Base-by-base conservation (phyloP, 2,113 vertebrate species). In the Mellivora capensis region DNA sequence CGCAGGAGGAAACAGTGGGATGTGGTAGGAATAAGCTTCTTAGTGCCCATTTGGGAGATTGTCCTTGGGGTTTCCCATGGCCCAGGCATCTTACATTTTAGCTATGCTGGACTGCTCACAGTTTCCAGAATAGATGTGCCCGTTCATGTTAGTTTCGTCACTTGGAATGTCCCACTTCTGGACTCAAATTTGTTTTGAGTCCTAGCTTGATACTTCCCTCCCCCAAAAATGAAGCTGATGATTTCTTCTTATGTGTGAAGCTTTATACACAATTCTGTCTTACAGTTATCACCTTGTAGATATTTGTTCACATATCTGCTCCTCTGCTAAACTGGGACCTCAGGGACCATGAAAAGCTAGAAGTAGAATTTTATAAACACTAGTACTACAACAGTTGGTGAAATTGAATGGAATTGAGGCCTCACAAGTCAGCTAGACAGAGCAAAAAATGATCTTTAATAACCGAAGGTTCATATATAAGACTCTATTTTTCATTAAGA, bases 401-500 rank as follows among this genome's bases (percentile, higher is more conserved):
- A 95, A 88, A 88, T 42, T 79, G 17, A 95, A 88, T 79, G 39
- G 52, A 91, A 90, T 17, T 17, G 7, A 91, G 27, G 1, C 29
- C 62, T 94, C 44, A 77, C 12, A 37, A 88, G 39, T 95, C 67
- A 85, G 10, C 49, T 54, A 25, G 52, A 49, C 47, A 94, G 82
- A 93, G 29, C 11, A 76, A 92, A 90, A 95, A 52, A 44, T 44
- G 0, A 72, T 54, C 64, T 94, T 93, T 79, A 42, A 49, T 81
- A 71, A 88, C 15, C 61, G 62, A 61, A 96, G 37, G 5, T 67
- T 95, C 57, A 54, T 87, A 34, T 59, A 25, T 80, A 87, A 96
- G 23, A 57, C 17, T 86, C 81, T 90, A 42, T 74, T 93, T 96
- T 90, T 95, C 39, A 64, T 97, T 96, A 93, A 93, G 87, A 95